Conservation (phyloP, 2,888 invertebrate species). For the Balanococcus diminutus region DNA sequence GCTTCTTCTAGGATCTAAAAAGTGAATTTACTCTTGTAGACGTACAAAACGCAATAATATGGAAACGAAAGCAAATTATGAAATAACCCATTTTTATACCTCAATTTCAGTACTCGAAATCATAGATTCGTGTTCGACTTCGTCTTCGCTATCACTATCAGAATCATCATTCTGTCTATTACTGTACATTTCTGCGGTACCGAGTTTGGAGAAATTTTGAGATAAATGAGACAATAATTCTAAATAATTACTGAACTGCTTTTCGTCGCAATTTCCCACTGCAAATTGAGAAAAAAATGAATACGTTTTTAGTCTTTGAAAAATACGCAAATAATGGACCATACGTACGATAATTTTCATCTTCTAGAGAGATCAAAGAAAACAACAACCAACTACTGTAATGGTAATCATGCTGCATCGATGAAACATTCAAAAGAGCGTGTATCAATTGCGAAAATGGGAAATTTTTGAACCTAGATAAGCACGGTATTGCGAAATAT, state of each 20-base stretch:
- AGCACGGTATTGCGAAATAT: constrained; percentile 73
- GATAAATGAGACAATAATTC: constrained; percentile 25
- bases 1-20: constrained; percentile 44
- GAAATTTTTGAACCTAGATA: constrained; percentile 65
- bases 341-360: constrained; percentile 48
- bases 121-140: constrained; percentile 12
- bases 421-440: neutral
- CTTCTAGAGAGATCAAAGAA: constrained; percentile 17
- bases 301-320: neutral
- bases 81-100: no score
- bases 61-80: neutral
- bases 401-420: constrained; percentile 10
- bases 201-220: constrained; percentile 47
- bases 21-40: neutral
- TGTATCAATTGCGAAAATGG: constrained; percentile 60
- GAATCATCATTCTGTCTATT: constrained; percentile 32
- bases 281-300: no score
- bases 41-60: neutral
- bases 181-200: neutral
- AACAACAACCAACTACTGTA: constrained; percentile 48
- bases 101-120: constrained; percentile 41
- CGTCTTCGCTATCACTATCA: constrained; percentile 33
- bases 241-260: constrained; percentile 42
- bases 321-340: neutral
- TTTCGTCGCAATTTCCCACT: constrained; percentile 39